Evolutionary conservation across 2,888 invertebrate genomes (phyloP).

Genomic region (Aromia moschata): DNA sequence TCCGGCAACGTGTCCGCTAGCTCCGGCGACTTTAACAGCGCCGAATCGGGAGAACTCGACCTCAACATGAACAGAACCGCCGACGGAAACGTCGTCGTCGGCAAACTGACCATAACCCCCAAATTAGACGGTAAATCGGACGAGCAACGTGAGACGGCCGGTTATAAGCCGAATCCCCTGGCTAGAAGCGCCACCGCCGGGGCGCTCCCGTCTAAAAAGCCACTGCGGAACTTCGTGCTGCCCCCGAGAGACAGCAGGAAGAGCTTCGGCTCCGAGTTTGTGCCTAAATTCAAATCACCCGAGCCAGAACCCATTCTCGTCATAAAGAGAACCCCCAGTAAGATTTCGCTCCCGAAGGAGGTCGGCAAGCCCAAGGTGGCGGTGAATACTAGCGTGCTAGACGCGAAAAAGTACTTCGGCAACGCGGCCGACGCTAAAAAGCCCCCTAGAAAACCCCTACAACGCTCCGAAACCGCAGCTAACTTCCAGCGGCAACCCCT

Average conservation of each 20-base stretch:
- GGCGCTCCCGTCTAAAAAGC: conserved; percentile 36
- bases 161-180: conserved; percentile 36
- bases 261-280: conserved; percentile 58
- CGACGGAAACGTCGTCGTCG: conserved; percentile 41
- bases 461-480: conserved; percentile 46
- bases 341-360: conserved; percentile 59
- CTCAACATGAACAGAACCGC: conserved; percentile 48
- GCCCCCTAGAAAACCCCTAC: conserved; percentile 25
- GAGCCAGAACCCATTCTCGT: conserved; percentile 59
- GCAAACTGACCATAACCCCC: conserved; percentile 42
- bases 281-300: conserved; percentile 52
- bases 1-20: conserved; percentile 54
- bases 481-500: conserved; percentile 37
- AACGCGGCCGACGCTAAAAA: conserved; percentile 37
- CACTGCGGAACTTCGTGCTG: conserved; percentile 55
- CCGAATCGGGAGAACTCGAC: conserved; percentile 56
- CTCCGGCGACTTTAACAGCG: conserved; percentile 59
- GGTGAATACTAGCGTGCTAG: conserved; percentile 53
- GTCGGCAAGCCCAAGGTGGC: conserved; percentile 60
- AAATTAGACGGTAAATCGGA: conserved; percentile 10
- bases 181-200: conserved; percentile 50
- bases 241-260: conserved; percentile 53
- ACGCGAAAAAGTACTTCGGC: conserved; percentile 62
- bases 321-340: conserved; percentile 62
- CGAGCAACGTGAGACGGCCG: conserved; percentile 20